These are phyloP conservation scores for Fissipunctia ypsillon DNA, from an alignment of 2,888 invertebrate species.

Conservation along the genomic window DNA sequence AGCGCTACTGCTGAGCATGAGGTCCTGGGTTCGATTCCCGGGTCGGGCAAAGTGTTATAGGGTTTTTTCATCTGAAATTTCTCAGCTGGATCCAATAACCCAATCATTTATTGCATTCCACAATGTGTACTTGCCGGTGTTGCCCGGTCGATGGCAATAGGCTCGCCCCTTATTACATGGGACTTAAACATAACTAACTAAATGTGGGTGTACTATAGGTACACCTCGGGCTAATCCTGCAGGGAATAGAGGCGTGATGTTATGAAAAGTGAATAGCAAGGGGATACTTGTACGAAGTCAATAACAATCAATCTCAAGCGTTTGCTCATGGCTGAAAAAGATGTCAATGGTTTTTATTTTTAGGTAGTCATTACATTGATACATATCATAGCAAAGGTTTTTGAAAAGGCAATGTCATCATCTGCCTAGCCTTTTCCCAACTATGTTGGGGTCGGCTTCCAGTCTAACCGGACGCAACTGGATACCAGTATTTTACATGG, in stretches of 20 bases:
- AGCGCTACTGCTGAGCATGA: background rate
- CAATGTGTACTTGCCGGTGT: background rate
- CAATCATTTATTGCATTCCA: background rate
- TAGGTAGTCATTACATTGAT: too few species aligned
- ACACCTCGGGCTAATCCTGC: background rate
- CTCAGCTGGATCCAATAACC: background rate
- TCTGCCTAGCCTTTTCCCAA: too few species aligned
- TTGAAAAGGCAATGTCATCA: too few species aligned
- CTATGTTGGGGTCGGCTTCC: too few species aligned
- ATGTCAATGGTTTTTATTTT: too few species aligned
- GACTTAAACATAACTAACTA: background rate
- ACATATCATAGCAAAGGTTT: too few species aligned
- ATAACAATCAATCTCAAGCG: background rate
- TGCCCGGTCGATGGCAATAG: background rate
- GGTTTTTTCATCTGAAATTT: background rate
- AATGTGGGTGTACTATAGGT: background rate
- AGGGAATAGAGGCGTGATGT: background rate
- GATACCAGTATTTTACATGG: too few species aligned
- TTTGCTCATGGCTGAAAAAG: background rate
- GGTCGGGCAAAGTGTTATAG: background rate
- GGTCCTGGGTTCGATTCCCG: background rate
- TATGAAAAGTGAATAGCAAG: background rate
- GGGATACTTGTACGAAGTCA: background rate
- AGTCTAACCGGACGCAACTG: too few species aligned
- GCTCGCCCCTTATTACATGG: background rate